A percentile compares a stretch with the other conserved stretches of the same genome.
These are phyloP conservation scores for Caerostris extrusa DNA, from an alignment of 1,140 invertebrate species.

Conservation along the genomic window DNA sequence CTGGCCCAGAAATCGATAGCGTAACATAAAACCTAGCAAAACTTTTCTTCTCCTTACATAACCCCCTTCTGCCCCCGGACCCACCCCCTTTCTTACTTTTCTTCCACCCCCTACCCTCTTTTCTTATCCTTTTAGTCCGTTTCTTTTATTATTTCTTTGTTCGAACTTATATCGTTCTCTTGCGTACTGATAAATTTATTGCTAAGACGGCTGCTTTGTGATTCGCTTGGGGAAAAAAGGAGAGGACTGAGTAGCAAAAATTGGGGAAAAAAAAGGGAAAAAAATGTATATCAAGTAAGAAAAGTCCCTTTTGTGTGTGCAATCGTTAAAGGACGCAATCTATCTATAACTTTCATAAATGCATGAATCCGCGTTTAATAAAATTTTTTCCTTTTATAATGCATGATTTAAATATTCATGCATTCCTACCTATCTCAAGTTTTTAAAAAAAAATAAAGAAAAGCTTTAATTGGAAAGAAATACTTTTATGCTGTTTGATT, in stretches of 20 bases:
- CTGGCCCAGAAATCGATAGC: slow-evolving; percentile 60
- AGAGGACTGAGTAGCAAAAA: not conserved
- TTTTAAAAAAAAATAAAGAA: slow-evolving; percentile 33
- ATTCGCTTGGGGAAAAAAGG: slow-evolving; percentile 56
- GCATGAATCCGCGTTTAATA: slow-evolving; percentile 8
- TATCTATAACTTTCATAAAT: slow-evolving; percentile 10
- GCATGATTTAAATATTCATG: slow-evolving; percentile 45
- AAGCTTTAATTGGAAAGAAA: slow-evolving; percentile 26
- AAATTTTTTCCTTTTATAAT: slow-evolving; percentile 4
- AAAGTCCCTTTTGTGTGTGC: not conserved
- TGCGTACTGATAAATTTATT: slow-evolving; percentile 74
- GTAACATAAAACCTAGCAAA: slow-evolving; percentile 62
- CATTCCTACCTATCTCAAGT: not conserved
- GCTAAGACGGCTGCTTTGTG: slow-evolving; percentile 65
- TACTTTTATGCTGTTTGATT: slow-evolving; percentile 5
- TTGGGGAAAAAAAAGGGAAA: not conserved
- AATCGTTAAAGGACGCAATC: slow-evolving; percentile 23
- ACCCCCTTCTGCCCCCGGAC: not conserved
- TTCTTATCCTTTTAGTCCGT: not conserved
- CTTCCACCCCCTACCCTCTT: not conserved
- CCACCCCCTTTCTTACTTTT: slow-evolving; percentile 12
- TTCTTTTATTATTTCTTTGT: slow-evolving; percentile 58
- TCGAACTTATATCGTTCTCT: slow-evolving; percentile 32
- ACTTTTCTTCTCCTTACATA: slow-evolving; percentile 18
- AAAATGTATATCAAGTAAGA: slow-evolving; percentile 26